These are phyloP conservation scores for Beroe ovata DNA, from an alignment of 37 sponge, comb jelly and placozoan species.

Conservation along the genomic window DNA sequence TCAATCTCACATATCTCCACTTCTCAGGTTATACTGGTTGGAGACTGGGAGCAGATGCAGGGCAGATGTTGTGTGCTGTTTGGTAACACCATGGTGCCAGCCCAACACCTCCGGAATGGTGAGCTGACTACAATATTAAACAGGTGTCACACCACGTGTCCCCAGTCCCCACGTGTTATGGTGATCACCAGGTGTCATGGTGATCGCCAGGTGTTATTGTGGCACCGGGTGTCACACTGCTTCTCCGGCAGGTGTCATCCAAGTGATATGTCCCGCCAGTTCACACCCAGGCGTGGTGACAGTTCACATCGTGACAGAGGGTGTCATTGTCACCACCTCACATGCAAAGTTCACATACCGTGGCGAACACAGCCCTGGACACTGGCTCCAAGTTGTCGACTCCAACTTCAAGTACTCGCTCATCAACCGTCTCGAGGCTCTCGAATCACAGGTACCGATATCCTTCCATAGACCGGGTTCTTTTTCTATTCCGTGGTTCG, in stretches of 20 bases:
- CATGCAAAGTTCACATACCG: constrained; percentile 44
- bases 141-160: too few species aligned
- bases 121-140: background rate
- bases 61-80: constrained; percentile 22
- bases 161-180: too few species aligned
- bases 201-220: too few species aligned
- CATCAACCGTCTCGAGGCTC: constrained; percentile 48
- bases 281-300: constrained; percentile 36
- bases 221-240: too few species aligned
- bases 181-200: too few species aligned
- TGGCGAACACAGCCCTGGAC: constrained; percentile 27
- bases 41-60: constrained; percentile 39
- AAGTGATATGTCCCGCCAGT: constrained; percentile 11
- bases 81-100: constrained; percentile 34
- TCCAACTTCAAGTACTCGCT: constrained; percentile 45
- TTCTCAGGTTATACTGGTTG: constrained; percentile 43
- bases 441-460: constrained; percentile 40
- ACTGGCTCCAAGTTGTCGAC: constrained; percentile 38
- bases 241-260: constrained; percentile 38
- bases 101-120: constrained; percentile 28
- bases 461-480: too few species aligned
- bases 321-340: constrained; percentile 6
- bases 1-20: too few species aligned
- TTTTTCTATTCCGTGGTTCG: too few species aligned
- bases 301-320: constrained; percentile 26